These are phyloP conservation scores for Hyphantria cunea DNA, from an alignment of 1,140 invertebrate genomes.

Conservation along the genomic window DNA sequence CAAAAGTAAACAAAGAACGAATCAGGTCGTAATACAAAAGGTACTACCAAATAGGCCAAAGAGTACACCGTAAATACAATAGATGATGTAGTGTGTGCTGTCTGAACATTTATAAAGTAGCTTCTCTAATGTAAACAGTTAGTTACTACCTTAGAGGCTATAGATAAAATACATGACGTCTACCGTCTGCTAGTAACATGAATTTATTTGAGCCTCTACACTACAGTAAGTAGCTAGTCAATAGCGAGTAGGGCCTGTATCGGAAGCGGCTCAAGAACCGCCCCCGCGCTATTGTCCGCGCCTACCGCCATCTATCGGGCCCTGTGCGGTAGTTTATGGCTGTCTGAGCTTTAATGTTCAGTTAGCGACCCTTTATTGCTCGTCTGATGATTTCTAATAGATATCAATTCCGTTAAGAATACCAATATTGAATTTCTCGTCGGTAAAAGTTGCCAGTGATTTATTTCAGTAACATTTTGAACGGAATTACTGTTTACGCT, in stretches of 20 bases:
- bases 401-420: constrained; percentile 38
- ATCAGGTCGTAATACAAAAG: too few species aligned
- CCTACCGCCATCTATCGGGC: constrained; percentile 49
- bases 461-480: constrained; percentile 2
- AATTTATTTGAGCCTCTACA: constrained; percentile 44
- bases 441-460: constrained; percentile 24
- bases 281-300: constrained; percentile 53
- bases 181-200: constrained; percentile 36
- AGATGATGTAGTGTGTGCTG: too few species aligned
- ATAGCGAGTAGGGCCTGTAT: constrained; percentile 33
- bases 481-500: neutral
- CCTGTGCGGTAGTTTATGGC: constrained; percentile 41
- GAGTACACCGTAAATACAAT: too few species aligned
- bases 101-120: constrained; percentile 1
- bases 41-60: too few species aligned
- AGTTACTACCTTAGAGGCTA: constrained; percentile 31
- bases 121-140: constrained; percentile 16
- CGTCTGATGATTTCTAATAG: constrained; percentile 48
- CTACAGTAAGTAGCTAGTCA: constrained; percentile 50
- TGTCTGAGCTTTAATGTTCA: constrained; percentile 42
- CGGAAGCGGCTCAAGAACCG: constrained; percentile 38
- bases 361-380: constrained; percentile 39
- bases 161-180: constrained; percentile 47
- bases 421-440: constrained; percentile 36
- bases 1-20: too few species aligned